These are phyloP conservation scores for Ictalurus furcatus DNA, from an alignment of 2,113 vertebrate species.

Conservation along the genomic window DNA sequence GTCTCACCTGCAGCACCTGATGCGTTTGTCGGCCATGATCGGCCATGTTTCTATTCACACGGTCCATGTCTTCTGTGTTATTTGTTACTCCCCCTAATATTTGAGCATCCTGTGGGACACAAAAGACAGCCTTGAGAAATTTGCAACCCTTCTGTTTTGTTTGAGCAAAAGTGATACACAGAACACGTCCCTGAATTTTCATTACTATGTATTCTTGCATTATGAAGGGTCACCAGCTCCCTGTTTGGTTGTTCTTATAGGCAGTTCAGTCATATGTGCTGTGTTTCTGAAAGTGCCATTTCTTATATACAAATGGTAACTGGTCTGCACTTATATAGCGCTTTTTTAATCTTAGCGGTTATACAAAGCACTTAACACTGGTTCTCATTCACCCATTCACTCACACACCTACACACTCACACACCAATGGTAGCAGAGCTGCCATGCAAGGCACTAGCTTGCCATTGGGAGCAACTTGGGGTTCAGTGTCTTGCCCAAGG, in stretches of 20 bases:
- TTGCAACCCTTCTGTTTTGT: neutral
- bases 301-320: neutral
- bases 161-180: neutral
- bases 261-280: neutral
- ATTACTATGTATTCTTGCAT: neutral
- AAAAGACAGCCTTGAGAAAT: conserved; percentile 34
- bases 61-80: conserved; percentile 69
- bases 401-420: too few relatives aligned
- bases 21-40: conserved; percentile 61
- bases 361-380: too few relatives aligned
- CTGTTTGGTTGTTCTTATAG: neutral
- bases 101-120: conserved; percentile 67
- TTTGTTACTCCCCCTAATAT: conserved; percentile 61
- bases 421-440: too few relatives aligned
- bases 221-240: neutral
- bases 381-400: too few relatives aligned
- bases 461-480: too few relatives aligned
- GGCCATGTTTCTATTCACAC: conserved; percentile 69
- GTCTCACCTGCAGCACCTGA: conserved; percentile 71
- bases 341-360: too few relatives aligned
- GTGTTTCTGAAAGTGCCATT: neutral
- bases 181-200: neutral
- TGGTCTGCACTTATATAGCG: too few relatives aligned
- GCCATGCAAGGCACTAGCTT: too few relatives aligned
- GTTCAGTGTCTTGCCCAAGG: too few relatives aligned